A percentile compares a stretch with the other conserved stretches of the same genome.
phyloP scores from a whole-genome alignment of 2,113 vertebrate species.

The Psettodes erumei region DNA sequence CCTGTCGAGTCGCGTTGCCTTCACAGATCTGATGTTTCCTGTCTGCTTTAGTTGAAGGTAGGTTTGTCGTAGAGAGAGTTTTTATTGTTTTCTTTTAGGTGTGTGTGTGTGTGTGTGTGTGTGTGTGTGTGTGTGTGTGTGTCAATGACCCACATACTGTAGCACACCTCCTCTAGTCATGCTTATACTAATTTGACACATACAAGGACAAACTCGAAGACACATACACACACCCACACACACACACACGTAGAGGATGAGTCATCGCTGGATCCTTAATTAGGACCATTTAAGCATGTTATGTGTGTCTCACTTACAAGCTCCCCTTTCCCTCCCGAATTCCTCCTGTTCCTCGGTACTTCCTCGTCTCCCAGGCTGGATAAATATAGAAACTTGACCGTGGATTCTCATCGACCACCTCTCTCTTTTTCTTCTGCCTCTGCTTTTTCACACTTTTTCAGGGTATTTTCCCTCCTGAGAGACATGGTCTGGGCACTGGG shows the following conservation, averaged over 20 bases:
- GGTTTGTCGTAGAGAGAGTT: too few relatives aligned
- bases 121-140: neutral
- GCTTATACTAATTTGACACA: conserved; percentile 56
- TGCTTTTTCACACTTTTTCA: conserved; percentile 39
- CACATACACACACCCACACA: conserved; percentile 14
- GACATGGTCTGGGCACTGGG: conserved; percentile 16
- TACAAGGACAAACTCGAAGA: conserved; percentile 48
- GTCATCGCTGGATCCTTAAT: conserved; percentile 61
- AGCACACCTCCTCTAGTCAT: conserved; percentile 45
- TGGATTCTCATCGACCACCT: conserved; percentile 13
- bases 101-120: neutral
- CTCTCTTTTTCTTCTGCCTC: conserved; percentile 9
- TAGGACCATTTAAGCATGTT: conserved; percentile 72
- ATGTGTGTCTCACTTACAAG: conserved; percentile 59
- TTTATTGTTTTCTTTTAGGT: too few relatives aligned
- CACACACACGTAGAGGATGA: conserved; percentile 36
- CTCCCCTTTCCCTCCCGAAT: conserved; percentile 38
- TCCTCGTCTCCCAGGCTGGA: conserved; percentile 31
- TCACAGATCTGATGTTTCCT: conserved; percentile 20
- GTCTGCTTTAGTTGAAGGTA: neutral
- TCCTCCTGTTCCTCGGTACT: conserved; percentile 41
- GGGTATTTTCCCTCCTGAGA: conserved; percentile 17
- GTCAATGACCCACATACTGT: conserved; percentile 51
- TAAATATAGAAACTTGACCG: conserved; percentile 54
- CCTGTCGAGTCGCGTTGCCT: conserved; percentile 37